Conservation (phyloP, 2,113 vertebrate species). For the Pardalotus punctatus region DNA sequence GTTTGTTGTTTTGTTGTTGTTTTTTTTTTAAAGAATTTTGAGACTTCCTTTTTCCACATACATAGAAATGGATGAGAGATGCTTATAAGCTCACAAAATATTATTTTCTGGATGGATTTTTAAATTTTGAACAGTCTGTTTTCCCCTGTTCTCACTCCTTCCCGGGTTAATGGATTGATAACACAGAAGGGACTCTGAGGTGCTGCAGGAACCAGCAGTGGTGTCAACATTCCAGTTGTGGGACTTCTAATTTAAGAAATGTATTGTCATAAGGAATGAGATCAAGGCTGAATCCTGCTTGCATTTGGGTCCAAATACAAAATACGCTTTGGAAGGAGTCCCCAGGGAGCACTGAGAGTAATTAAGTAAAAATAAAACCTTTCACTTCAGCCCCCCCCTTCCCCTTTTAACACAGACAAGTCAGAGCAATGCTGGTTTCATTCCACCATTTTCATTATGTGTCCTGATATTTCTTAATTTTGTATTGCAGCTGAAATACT, state of each 20-base stretch:
- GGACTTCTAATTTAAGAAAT: conserved; percentile 27
- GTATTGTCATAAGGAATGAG: conserved; percentile 1
- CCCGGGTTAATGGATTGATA: background rate
- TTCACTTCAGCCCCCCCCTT: background rate
- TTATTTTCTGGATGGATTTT: background rate
- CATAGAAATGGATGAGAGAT: background rate
- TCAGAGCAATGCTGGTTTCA: background rate
- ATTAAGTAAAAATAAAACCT: conserved; percentile 57
- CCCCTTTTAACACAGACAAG: background rate
- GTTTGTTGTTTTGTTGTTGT: background rate
- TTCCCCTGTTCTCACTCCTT: background rate
- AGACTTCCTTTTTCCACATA: background rate
- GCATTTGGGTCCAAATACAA: conserved; percentile 35
- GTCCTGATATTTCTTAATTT: conserved; percentile 42
- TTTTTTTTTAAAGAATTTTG: background rate
- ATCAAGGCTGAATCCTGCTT: conserved; percentile 27
- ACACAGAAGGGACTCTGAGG: background rate
- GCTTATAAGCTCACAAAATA: background rate
- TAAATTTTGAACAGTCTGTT: background rate
- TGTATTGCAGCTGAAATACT: background rate
- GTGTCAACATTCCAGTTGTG: conserved; percentile 1
- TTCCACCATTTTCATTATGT: conserved; percentile 3
- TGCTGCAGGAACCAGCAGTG: background rate
- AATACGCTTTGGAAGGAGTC: conserved; percentile 6
- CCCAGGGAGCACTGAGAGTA: background rate